Evolutionary conservation across 2,113 vertebrate genomes (phyloP).

Genomic region (Onychostoma macrolepis): DNA sequence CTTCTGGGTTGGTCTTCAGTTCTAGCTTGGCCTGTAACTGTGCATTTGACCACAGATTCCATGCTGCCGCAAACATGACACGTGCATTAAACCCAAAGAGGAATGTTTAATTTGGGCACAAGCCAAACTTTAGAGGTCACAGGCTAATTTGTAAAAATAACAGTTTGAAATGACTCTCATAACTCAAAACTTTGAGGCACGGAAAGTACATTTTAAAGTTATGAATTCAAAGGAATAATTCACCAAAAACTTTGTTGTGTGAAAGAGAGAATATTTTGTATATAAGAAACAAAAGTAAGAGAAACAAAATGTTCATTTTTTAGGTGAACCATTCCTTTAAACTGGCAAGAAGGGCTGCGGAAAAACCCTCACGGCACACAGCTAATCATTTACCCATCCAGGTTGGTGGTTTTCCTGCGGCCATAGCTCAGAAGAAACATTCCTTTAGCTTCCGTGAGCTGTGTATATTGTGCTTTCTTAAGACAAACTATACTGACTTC

Average conservation of each 20-base stretch:
- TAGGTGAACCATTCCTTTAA: neutral
- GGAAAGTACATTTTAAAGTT: neutral
- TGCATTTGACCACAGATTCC: neutral
- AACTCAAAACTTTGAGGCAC: neutral
- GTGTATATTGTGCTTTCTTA: neutral
- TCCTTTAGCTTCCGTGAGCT: neutral
- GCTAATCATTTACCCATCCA: neutral
- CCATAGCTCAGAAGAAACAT: slow-evolving; percentile 3
- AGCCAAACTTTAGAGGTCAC: slow-evolving; percentile 12
- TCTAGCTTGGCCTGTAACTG: neutral
- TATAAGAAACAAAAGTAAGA: neutral
- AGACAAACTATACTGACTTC: neutral
- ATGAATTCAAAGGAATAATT: neutral
- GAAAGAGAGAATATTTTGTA: neutral
- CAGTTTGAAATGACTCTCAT: neutral
- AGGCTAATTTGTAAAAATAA: neutral
- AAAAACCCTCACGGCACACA: slow-evolving; percentile 15
- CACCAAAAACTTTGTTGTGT: neutral
- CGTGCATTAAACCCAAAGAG: neutral
- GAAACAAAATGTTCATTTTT: neutral
- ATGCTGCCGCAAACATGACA: neutral
- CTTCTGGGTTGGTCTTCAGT: neutral
- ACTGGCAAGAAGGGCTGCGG: neutral
- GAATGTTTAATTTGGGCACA: neutral
- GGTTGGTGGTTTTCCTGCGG: neutral